Evolutionary conservation across 2,113 vertebrate genomes (phyloP).

Genomic region (Meles meles): DNA sequence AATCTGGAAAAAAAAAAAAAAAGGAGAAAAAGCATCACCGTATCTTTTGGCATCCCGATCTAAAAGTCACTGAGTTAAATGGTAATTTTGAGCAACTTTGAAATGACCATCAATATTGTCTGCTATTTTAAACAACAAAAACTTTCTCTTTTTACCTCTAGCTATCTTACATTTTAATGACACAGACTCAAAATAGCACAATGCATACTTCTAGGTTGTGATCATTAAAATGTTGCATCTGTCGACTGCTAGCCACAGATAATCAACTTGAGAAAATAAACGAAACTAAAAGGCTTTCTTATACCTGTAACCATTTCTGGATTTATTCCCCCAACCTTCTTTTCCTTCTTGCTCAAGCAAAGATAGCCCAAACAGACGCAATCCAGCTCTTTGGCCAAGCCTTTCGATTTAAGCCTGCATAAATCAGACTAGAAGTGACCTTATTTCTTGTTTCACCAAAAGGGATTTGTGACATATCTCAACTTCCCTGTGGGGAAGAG

Average conservation of each 20-base stretch:
- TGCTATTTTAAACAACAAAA: neutral
- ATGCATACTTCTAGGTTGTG: conserved; percentile 33
- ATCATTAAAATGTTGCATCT: conserved; percentile 37
- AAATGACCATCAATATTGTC: neutral
- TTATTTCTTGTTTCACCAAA: neutral
- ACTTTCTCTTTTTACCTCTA: neutral
- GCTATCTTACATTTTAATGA: conserved; percentile 12
- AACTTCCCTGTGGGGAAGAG: neutral
- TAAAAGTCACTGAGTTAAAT: neutral
- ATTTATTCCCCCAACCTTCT: neutral
- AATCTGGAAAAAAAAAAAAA: neutral
- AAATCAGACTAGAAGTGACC: neutral
- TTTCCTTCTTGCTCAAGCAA: neutral
- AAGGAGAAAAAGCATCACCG: neutral
- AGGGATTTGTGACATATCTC: neutral
- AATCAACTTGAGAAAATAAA: conserved; percentile 33
- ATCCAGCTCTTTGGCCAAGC: neutral
- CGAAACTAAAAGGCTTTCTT: neutral
- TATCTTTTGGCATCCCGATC: neutral
- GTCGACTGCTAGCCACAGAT: neutral
- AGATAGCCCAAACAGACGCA: neutral
- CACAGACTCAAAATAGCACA: conserved; percentile 24
- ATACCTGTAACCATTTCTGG: neutral
- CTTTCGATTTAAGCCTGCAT: neutral
- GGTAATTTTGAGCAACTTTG: neutral